phyloP scores from a whole-genome alignment of 2,113 vertebrate genomes.

The Cyrtonyx montezumae region DNA sequence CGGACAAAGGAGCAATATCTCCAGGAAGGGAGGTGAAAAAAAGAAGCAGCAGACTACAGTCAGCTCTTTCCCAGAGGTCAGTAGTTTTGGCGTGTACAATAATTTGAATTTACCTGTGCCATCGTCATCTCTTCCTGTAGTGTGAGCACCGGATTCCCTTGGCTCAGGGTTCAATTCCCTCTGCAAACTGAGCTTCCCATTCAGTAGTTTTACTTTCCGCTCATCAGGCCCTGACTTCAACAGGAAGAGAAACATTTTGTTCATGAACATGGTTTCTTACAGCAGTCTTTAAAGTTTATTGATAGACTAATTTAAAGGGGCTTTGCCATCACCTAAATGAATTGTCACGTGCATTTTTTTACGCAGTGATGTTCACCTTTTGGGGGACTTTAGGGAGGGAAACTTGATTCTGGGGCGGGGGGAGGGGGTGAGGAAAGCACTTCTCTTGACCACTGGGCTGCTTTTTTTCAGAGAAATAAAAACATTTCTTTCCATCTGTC shows the following conservation, averaged over 20 bases:
- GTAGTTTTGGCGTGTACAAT: neutral
- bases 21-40: neutral
- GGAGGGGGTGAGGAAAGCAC: neutral
- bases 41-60: neutral
- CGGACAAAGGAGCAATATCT: neutral
- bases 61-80: neutral
- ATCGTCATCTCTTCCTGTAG: neutral
- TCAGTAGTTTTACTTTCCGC: neutral
- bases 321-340: neutral
- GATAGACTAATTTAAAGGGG: constrained; percentile 9
- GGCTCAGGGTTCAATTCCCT: neutral
- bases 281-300: constrained; percentile 42
- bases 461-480: constrained; percentile 57
- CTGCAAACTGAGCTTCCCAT: neutral
- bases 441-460: constrained; percentile 23
- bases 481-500: constrained; percentile 53
- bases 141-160: neutral
- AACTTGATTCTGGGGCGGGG: neutral
- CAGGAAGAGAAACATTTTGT: neutral
- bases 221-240: neutral
- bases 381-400: neutral
- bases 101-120: neutral
- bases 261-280: neutral
- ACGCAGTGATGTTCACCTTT: neutral
- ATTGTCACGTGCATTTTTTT: constrained; percentile 12